Evolutionary conservation across 2,888 invertebrate genomes (phyloP).

Genomic region (Meta bourneti): DNA sequence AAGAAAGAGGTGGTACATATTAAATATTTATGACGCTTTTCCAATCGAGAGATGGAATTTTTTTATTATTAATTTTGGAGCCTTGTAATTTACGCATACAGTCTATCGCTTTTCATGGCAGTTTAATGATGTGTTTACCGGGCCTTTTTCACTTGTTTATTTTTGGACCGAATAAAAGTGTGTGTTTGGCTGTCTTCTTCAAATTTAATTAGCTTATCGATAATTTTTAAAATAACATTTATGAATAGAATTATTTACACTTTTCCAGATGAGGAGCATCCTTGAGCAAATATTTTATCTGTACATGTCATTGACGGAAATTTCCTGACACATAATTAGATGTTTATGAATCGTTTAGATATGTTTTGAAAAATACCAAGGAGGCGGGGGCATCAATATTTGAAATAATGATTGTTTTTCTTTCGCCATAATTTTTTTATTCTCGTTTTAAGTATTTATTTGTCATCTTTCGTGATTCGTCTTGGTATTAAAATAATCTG

Average conservation of each 20-base stretch:
- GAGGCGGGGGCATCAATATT: no score
- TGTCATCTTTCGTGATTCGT: no score
- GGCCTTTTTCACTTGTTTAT: not conserved
- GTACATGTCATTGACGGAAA: not conserved
- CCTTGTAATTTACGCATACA: not conserved
- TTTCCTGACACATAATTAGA: not conserved
- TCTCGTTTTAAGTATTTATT: no score
- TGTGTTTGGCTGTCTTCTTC: constrained; percentile 3
- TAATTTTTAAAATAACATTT: not conserved
- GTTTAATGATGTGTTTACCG: not conserved
- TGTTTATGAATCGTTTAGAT: no score
- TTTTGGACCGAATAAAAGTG: not conserved
- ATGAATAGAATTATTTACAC: not conserved
- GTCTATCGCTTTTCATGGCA: not conserved
- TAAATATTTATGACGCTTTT: not conserved
- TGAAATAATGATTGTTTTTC: no score
- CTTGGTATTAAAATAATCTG: no score
- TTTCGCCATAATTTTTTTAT: no score
- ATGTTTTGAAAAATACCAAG: no score
- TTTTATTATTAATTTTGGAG: not conserved
- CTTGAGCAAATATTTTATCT: not conserved
- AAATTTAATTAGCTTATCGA: not conserved
- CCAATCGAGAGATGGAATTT: not conserved
- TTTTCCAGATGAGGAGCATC: not conserved
- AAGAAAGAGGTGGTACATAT: not conserved